Percentiles rank a stretch among this genome's conserved stretches.
Conservation (phyloP, 1,140 invertebrate species). For the Spodoptera frugiperda region DNA sequence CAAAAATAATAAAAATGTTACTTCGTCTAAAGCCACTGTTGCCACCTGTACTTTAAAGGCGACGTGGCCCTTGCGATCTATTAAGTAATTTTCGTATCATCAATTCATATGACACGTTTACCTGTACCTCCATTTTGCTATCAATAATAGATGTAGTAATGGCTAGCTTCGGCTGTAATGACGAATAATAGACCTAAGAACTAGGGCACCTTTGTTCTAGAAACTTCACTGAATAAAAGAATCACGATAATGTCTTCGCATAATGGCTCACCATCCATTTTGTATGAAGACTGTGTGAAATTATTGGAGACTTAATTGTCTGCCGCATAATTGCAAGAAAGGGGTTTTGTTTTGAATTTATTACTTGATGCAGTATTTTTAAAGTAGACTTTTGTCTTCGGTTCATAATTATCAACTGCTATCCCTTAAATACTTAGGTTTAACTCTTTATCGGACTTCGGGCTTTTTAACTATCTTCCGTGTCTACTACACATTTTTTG, state of each 20-base stretch:
- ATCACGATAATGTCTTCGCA: background rate
- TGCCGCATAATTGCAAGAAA: too few species aligned
- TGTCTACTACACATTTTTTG: too few species aligned
- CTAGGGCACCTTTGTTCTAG: slow-evolving; percentile 22
- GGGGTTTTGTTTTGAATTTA: too few species aligned
- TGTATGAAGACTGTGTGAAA: background rate
- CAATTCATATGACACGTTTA: slow-evolving; percentile 8
- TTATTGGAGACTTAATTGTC: too few species aligned
- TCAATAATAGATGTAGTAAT: slow-evolving; percentile 26
- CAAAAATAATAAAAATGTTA: too few species aligned
- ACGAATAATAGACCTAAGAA: background rate
- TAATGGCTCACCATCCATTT: background rate
- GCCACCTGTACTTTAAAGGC: background rate
- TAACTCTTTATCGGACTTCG: too few species aligned
- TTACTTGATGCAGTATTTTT: too few species aligned
- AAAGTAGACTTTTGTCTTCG: too few species aligned
- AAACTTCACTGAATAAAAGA: background rate
- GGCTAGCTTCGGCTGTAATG: background rate
- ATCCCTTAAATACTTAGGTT: too few species aligned
- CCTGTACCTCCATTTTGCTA: background rate
- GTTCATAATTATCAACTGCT: too few species aligned
- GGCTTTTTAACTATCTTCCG: too few species aligned
- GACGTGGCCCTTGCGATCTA: background rate
- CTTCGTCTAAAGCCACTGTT: too few species aligned
- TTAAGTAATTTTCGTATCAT: slow-evolving; percentile 23